Conservation (phyloP, 2,888 invertebrate species). For the Entomobrya proxima region DNA sequence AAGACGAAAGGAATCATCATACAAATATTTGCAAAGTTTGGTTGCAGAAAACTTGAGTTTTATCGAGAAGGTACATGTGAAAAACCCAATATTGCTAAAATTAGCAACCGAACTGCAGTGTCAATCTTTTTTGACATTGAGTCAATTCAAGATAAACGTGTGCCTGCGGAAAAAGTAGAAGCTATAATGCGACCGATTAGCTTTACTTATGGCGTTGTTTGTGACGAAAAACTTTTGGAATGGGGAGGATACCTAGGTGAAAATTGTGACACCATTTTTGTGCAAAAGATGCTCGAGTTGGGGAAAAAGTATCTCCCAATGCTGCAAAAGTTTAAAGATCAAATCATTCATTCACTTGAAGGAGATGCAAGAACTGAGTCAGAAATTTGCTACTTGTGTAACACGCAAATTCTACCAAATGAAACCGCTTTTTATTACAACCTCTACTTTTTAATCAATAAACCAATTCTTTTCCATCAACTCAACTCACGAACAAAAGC, state of each 20-base stretch:
- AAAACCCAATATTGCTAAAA: neutral
- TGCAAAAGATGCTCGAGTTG: neutral
- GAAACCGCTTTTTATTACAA: too few species aligned
- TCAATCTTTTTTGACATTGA: conserved; percentile 27
- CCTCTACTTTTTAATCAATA: too few species aligned
- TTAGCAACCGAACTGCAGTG: neutral
- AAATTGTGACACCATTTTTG: neutral
- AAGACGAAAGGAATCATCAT: neutral
- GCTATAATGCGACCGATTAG: neutral
- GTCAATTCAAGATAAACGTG: neutral
- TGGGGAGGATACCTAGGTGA: neutral
- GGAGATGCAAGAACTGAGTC: neutral
- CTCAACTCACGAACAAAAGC: too few species aligned
- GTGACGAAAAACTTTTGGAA: neutral
- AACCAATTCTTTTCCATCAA: too few species aligned
- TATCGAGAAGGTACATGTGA: neutral
- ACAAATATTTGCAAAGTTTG: neutral
- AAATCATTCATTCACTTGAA: neutral
- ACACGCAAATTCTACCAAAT: neutral
- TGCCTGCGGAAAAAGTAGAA: neutral
- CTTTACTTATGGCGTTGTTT: neutral
- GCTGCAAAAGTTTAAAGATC: neutral
- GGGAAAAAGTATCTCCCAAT: neutral
- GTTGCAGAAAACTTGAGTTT: neutral
- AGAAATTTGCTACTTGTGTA: neutral